A percentile compares a stretch with the other conserved stretches of the same genome.
These are phyloP conservation scores for Neoascia interrupta DNA, from an alignment of 2,888 invertebrate species.

Conservation along the genomic window DNA sequence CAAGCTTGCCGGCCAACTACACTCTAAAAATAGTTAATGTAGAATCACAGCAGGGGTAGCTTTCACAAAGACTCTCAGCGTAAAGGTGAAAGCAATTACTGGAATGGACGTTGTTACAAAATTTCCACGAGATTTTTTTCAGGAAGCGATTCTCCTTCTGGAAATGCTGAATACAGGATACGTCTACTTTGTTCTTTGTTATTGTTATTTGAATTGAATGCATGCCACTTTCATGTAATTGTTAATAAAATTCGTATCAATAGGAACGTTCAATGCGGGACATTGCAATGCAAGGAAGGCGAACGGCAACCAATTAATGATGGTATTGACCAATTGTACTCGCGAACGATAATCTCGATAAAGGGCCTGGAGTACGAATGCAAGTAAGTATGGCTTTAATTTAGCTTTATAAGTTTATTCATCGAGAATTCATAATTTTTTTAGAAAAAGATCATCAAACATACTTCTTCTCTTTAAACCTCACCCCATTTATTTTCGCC, in stretches of 20 bases:
- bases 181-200: slow-evolving; percentile 32
- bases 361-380: slow-evolving; percentile 95
- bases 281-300: slow-evolving; percentile 96
- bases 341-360: slow-evolving; percentile 93
- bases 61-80: not conserved
- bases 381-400: slow-evolving; percentile 88
- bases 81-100: slow-evolving; percentile 48
- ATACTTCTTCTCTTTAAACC: too few species aligned
- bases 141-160: not conserved
- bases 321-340: slow-evolving; percentile 90
- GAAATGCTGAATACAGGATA: slow-evolving; percentile 13
- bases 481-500: too few species aligned
- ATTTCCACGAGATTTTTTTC: slow-evolving; percentile 11
- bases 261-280: slow-evolving; percentile 95
- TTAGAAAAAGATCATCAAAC: too few species aligned
- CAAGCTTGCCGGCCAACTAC: slow-evolving; percentile 1
- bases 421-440: too few species aligned
- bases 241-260: too few species aligned
- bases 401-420: not conserved
- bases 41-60: slow-evolving; percentile 18
- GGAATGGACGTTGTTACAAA: slow-evolving; percentile 49
- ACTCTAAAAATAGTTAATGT: slow-evolving; percentile 19
- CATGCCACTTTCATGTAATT: slow-evolving; percentile 32
- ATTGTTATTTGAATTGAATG: slow-evolving; percentile 20
- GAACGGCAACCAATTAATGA: slow-evolving; percentile 89